phyloP scores from a whole-genome alignment of 2,113 vertebrate genomes.

The Lasiurus cinereus region DNA sequence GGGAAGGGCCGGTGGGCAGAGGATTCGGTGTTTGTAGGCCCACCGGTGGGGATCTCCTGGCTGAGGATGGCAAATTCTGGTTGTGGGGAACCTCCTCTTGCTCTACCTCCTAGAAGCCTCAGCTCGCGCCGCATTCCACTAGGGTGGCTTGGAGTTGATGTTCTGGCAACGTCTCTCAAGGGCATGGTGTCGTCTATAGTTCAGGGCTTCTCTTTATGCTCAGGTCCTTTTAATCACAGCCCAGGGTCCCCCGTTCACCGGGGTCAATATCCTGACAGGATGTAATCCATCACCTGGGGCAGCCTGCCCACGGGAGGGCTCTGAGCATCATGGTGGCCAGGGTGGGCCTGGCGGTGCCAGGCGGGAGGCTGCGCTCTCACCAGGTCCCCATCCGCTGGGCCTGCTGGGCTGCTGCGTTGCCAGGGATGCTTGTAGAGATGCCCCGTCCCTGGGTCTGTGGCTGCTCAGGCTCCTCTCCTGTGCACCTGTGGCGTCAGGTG shows the following conservation, averaged over 20 bases:
- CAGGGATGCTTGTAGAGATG: neutral
- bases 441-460: neutral
- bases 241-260: constrained; percentile 60
- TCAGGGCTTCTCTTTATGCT: constrained; percentile 61
- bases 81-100: neutral
- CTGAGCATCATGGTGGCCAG: neutral
- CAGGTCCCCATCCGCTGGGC: neutral
- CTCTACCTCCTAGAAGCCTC: neutral
- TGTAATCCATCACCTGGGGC: constrained; percentile 47
- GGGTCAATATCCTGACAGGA: constrained; percentile 59
- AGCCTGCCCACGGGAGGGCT: neutral
- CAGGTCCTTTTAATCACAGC: constrained; percentile 66
- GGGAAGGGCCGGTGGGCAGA: neutral
- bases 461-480: neutral
- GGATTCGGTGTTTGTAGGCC: neutral
- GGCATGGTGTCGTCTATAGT: constrained; percentile 50
- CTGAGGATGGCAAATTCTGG: neutral
- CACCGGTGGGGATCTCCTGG: neutral
- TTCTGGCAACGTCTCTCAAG: constrained; percentile 66
- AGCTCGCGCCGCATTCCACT: neutral
- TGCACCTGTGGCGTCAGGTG: neutral
- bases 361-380: neutral
- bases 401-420: neutral
- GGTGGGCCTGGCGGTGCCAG: neutral
- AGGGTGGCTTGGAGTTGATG: constrained; percentile 35